phyloP scores from a whole-genome alignment of 2,797 vertebrate species.

The Eleutherodactylus coqui region DNA sequence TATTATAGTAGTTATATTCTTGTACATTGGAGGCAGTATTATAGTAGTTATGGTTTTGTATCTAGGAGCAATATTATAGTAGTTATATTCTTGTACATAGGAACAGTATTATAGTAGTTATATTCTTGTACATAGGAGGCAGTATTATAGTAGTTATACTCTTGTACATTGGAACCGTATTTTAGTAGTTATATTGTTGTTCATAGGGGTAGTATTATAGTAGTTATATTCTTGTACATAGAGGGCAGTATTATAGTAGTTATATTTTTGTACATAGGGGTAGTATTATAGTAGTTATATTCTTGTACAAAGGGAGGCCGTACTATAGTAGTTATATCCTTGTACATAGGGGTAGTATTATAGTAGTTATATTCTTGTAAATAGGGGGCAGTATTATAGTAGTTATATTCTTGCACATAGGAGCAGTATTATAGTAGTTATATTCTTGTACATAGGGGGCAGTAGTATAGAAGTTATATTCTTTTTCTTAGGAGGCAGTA shows the following conservation, averaged over 20 bases:
- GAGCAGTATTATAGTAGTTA: background rate
- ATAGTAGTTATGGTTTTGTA: too few species aligned
- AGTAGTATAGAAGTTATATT: slow-evolving; percentile 6
- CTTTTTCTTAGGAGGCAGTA: background rate
- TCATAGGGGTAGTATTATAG: too few species aligned
- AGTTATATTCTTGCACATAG: background rate
- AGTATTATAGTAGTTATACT: too few species aligned
- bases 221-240: too few species aligned
- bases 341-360: background rate
- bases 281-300: slow-evolving; percentile 15
- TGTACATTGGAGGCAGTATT: background rate
- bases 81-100: too few species aligned
- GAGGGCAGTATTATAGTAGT: slow-evolving; percentile 5
- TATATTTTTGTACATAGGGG: slow-evolving; percentile 10
- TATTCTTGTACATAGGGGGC: background rate
- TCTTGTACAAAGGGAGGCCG: background rate
- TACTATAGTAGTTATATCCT: background rate
- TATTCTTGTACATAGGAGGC: too few species aligned
- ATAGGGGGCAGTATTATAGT: slow-evolving; percentile 5
- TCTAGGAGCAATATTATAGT: too few species aligned
- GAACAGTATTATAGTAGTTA: too few species aligned
- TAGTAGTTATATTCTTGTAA: background rate
- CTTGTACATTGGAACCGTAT: too few species aligned
- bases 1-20: background rate
- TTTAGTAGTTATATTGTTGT: too few species aligned